Evolutionary conservation across 2,888 invertebrate genomes (phyloP), one percentile per base, ranked within the genome.

Genomic region (Sarcophaga rosellei): DNA sequence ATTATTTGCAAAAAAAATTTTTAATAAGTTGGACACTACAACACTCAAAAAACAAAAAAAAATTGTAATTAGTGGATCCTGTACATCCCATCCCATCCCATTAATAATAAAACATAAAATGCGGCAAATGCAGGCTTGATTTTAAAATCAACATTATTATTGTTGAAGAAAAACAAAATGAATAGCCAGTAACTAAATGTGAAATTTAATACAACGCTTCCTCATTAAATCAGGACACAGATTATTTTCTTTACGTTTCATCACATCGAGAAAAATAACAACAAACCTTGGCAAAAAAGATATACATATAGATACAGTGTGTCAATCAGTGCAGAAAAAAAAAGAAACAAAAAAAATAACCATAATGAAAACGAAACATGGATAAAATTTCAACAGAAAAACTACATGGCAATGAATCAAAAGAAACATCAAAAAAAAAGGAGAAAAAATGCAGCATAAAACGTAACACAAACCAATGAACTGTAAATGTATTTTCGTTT

Each of bases 131-230:
- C 10, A 10, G 10, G 35, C 35, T 35, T 8, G 35, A 10, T 6
- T 35, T 35, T 35, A 35, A 35, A 35, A 10, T 2, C 35, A 35
- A 35, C 2, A 2, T 35, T 35, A 35, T 8, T 35, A 35, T 35
- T 8, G 35, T 35, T 8, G 35, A 35, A 35, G 35, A 17, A 17
- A 53, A 53, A 53, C 11, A 15, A 53, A 15, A 53, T 12, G 15
- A 12, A 53, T 4, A 15, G 17, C 5, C 15, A 53, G 53, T 17
- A 76, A 57, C 17, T 15, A 21, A 59, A 35, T 62, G 4, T 78
- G 79, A 79, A 72, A 79, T 72, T 79, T 65, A 72, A 79, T 79
- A 79, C 21, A 44, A 44, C 53, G 25, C 21, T 70, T 79, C 57
- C 70, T 79, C 11, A 63, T 78, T 78, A 69, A 35, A 53, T 53